A percentile compares a stretch with the other conserved stretches of the same genome.
These are phyloP conservation scores for Turritopsis rubra DNA, from an alignment of 30 jellyfish, hydroid and myxozoan species.

Conservation along the genomic window DNA sequence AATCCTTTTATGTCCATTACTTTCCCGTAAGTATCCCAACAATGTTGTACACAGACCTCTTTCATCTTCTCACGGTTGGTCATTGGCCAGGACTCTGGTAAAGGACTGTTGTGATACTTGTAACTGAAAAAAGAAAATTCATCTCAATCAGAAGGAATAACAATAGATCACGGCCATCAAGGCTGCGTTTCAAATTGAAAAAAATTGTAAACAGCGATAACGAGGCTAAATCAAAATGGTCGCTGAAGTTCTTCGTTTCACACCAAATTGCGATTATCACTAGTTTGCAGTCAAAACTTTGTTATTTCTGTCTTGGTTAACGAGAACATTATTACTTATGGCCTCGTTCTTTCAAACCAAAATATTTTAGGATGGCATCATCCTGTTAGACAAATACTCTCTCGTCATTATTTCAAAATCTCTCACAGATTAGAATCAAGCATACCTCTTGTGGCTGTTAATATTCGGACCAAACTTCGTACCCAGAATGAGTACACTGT, in stretches of 20 bases:
- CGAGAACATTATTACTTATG: no score
- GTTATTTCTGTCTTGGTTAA: no score
- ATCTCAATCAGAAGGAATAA: background rate
- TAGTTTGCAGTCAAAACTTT: no score
- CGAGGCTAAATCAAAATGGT: no score
- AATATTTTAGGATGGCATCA: background rate
- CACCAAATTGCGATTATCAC: no score
- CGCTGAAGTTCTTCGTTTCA: no score
- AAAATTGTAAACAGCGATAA: no score
- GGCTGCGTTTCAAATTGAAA: constrained; percentile 4
- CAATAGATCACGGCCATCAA: background rate
- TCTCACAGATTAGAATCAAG: background rate
- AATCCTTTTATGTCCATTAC: constrained; percentile 43
- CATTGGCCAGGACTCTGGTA: constrained; percentile 62
- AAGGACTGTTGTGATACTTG: constrained; percentile 39
- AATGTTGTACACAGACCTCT: constrained; percentile 44
- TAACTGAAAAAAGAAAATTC: constrained; percentile 27
- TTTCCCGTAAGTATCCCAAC: constrained; percentile 50
- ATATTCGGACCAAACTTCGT: constrained; percentile 30
- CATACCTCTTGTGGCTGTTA: constrained; percentile 47
- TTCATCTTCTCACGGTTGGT: constrained; percentile 40
- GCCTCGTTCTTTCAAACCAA: no score
- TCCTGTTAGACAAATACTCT: no score
- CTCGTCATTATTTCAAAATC: no score
- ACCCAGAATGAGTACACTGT: constrained; percentile 48